Percentiles rank a stretch among this genome's conserved stretches.
phyloP scores from a whole-genome alignment of 2,797 vertebrate species.

The Gephyroberyx darwinii region DNA sequence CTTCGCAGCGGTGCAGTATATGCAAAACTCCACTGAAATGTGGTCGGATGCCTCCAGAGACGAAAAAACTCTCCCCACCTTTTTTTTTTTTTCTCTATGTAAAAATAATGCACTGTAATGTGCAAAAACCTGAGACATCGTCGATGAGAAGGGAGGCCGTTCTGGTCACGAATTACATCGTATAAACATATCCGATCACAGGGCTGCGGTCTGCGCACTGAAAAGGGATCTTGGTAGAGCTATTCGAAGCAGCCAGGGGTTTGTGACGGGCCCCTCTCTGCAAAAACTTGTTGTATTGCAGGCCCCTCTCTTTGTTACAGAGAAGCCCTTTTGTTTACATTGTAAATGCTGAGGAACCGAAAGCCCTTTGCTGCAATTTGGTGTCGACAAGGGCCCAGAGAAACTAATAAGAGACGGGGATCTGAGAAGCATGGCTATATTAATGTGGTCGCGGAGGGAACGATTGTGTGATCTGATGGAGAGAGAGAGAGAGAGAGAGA shows the following conservation, averaged over 20 bases:
- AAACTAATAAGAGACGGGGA: slow-evolving; percentile 43
- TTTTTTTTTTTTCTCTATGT: slow-evolving; percentile 12
- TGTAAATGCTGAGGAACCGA: slow-evolving; percentile 40
- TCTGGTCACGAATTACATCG: slow-evolving; percentile 63
- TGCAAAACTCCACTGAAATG: slow-evolving; percentile 64
- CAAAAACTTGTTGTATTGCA: slow-evolving; percentile 35
- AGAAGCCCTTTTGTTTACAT: slow-evolving; percentile 60
- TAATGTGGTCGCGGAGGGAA: slow-evolving; percentile 45
- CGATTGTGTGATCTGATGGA: slow-evolving; percentile 27
- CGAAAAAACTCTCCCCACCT: slow-evolving; percentile 39
- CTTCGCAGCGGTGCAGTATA: slow-evolving; percentile 53
- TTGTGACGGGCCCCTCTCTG: slow-evolving; percentile 33
- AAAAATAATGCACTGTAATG: slow-evolving; percentile 71
- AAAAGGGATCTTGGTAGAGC: slow-evolving; percentile 51
- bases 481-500: slow-evolving; percentile 5
- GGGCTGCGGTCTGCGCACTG: slow-evolving; percentile 57
- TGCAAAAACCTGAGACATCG: slow-evolving; percentile 60
- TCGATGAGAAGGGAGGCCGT: slow-evolving; percentile 58
- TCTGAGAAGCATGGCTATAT: slow-evolving; percentile 31
- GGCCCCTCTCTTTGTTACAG: slow-evolving; percentile 29
- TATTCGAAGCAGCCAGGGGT: slow-evolving; percentile 54
- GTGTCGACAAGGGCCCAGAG: slow-evolving; percentile 40
- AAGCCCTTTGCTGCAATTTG: slow-evolving; percentile 27
- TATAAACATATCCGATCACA: slow-evolving; percentile 68
- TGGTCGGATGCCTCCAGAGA: slow-evolving; percentile 61